Conservation (phyloP, 2,113 vertebrate genomes). For the Bos javanicus region DNA sequence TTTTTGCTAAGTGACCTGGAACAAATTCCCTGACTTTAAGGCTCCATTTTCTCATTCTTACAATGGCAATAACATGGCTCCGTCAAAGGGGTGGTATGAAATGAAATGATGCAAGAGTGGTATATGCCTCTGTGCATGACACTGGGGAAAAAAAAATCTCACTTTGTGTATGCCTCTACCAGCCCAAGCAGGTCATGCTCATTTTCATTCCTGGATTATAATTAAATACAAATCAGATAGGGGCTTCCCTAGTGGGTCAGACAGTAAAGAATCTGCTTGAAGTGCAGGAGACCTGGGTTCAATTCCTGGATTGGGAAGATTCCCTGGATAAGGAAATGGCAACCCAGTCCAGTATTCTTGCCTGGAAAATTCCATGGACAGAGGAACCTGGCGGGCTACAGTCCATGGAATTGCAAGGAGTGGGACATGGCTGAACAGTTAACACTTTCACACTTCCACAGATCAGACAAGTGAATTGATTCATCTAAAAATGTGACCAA, state of each 20-base stretch:
- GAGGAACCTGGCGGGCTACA: neutral
- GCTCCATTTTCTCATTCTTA: neutral
- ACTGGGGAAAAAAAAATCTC: neutral
- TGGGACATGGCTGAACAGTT: neutral
- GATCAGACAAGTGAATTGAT: neutral
- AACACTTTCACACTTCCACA: neutral
- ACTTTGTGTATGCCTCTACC: neutral
- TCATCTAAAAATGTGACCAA: neutral
- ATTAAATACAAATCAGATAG: neutral
- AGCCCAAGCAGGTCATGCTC: neutral
- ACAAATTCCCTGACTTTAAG: neutral
- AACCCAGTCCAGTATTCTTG: neutral
- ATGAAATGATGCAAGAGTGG: neutral
- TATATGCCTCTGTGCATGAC: neutral
- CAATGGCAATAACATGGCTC: neutral
- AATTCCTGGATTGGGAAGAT: neutral
- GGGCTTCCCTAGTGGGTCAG: neutral
- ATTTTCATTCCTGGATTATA: neutral
- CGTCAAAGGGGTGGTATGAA: neutral
- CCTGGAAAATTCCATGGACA: neutral
- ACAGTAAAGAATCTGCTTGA: neutral
- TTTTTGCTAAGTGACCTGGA: neutral
- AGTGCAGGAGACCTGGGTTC: neutral
- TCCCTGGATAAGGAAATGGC: neutral
- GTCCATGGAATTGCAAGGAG: neutral